Base-by-base conservation (phyloP, 2,888 invertebrate genomes). In the Hirudinaria manillensis region DNA sequence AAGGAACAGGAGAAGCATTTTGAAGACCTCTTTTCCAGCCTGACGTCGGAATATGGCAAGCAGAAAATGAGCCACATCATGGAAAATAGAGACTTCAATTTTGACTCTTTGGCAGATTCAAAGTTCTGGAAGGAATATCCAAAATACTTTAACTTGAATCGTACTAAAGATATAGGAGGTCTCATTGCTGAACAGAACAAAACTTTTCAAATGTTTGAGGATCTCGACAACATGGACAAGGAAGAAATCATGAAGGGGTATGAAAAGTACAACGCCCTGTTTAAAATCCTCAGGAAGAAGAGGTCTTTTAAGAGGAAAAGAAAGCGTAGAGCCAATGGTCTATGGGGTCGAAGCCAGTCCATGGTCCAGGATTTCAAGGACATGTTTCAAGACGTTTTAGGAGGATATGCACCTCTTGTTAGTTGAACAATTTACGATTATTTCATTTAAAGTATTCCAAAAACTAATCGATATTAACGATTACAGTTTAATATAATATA, bases 301-400 rank as follows among this genome's bases (percentile, higher is more conserved):
- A 61, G 29, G 29, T 27, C 6, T 61, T 61, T 61, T n/a, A 61
- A 61, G 1, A 29, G 61, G 61, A 61, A 21, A 53, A 21, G 29
- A 61, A 61, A 61, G 29, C 6, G 61, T 10, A 29, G 7, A 61
- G 19, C 61, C 24, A 61, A 7, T n/a, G 13, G 36, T 24, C 68
- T 32, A 19, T 1, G 21, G 4, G 21, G 21, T 16, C 61, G 61
- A 61, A 61, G 61, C 29, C 61, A 61, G 24, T 61, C 24, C 1
- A 2, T 24, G 29, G 7, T 24, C 21, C 24, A 29, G 2, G 10
- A 29, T 3, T 27, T 29, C 21, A 61, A 29, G 27, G 68, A 68
- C 68, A 29, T 68, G n/a, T 29, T 68, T 7, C 29, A 68, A 68
- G 68, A 68, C 32, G 10, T 68, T 24, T n/a, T 68, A 10, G 68